Base-by-base conservation (phyloP, 2,888 invertebrate species). In the Erebia aethiops region DNA sequence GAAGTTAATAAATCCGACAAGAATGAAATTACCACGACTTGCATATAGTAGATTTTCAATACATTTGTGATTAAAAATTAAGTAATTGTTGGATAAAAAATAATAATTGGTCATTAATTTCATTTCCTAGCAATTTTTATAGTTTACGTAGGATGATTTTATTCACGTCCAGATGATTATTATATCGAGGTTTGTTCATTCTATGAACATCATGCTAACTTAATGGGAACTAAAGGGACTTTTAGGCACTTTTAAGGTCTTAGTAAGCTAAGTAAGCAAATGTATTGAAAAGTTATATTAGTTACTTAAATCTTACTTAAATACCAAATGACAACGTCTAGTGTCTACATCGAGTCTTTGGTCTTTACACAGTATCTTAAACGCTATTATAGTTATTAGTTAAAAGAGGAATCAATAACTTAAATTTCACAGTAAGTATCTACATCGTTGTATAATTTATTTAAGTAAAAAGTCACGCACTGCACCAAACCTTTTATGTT, bases 371-470 rank as follows among this genome's bases (percentile, higher is more conserved):
- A 81, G 78, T 78, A 78, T 77, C 77, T 82, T 80, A 80, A 80
- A 82, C 80, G 49, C 49, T 14, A 8, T 8, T 14, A 49, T n/a
- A 14, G 14, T 8, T 21, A 62, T 49, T 62, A 54, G 16, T 16
- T 54, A 62, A 21, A 80, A 86, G 81, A 84, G 84, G 82, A 86
- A 84, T 85, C 82, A 77, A 78, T 79, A 77, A 76, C 76, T 77
- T 77, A 78, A 68, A 71, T 74, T 77, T 80, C 82, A 85, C 81
- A 82, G 80, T 80, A 80, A 26, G 26, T 71, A n/a, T 52, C 72
- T 81, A 78, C 74, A 79, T 90, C 90, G 90, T 90, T 90, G 89
- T 89, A 86, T 83, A 84, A 80, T 82, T 79, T 76, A 78, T 76
- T 83, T 80, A 52, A 14, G 52, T 52, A 54, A 82, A 80, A 51